Base-by-base conservation (phyloP, 2,797 vertebrate species). In the Podarcis lilfordi region DNA sequence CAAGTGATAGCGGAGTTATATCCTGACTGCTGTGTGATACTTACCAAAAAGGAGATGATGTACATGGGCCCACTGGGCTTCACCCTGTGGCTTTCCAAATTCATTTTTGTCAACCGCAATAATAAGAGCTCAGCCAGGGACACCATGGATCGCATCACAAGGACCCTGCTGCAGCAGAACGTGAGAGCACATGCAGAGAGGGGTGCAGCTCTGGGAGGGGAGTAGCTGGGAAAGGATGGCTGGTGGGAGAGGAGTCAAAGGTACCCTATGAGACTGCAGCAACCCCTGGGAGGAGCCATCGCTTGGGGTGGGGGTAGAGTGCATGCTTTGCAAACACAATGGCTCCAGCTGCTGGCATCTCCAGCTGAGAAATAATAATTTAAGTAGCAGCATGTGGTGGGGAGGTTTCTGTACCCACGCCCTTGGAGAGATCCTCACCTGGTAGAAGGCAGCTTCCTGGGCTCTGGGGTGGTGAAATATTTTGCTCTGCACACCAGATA, bases 31-130 rank as follows among this genome's bases (percentile, higher is more conserved):
- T 88, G 80, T 55, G 80, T 83, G 43, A n/a, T 61, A 6, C 32
- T 88, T 29, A 74, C 72, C 80, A 88, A 88, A 83, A 88, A 77
- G 32, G 86, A 88, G 40, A 11, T 88, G n/a, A 15, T 82, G 8
- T 76, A 88, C 3, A 19, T 76, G 59, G 80, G 80, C 37, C 40
- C 40, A 11, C 2, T 88, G n/a, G 86, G 86, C 25, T 75, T 21
- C 8, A 5, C 1, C 43, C 45, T 23, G 25, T 88, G 86, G 86
- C 0, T 77, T 50, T 10, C 45, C 8, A 27, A 17, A 40, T 82
- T 88, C 32, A 82, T 77, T 69, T 77, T 82, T 74, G 77, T 88
- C 19, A n/a, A 88, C 23, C 80, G 72, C 40, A 68, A 64, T 29
- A 77, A 88, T n/a, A 76, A 82, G 61, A 25, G 15, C 1, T 40